Evolutionary conservation across 2,113 vertebrate species (phyloP).

Genomic region (Nibea albiflora): DNA sequence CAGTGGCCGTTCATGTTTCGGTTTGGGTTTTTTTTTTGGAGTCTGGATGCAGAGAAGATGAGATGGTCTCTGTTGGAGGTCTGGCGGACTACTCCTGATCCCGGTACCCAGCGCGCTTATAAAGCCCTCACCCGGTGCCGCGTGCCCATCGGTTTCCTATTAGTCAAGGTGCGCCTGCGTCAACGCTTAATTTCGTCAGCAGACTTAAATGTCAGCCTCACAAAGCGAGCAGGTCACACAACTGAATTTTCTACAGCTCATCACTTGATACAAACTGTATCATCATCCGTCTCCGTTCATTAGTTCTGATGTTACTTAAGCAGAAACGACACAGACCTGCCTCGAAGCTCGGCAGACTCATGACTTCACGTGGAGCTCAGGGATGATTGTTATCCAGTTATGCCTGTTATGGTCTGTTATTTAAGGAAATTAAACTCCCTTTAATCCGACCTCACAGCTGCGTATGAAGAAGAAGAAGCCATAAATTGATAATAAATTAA

Average conservation of each 20-base stretch:
- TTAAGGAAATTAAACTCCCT: too few relatives aligned
- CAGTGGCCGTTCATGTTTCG: conserved; percentile 78
- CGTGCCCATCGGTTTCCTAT: conserved; percentile 36
- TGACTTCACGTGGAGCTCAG: conserved; percentile 33
- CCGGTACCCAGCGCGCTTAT: conserved; percentile 38
- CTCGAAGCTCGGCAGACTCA: neutral
- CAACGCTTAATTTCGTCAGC: conserved; percentile 37
- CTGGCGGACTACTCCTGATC: neutral
- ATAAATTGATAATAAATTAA: too few relatives aligned
- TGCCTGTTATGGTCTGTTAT: neutral
- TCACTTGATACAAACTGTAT: conserved; percentile 30
- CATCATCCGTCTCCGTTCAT: neutral
- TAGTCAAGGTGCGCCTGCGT: conserved; percentile 39
- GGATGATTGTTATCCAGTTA: neutral
- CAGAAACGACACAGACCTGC: neutral
- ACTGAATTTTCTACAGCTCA: conserved; percentile 15
- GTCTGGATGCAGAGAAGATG: neutral
- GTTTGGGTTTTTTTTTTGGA: conserved; percentile 54
- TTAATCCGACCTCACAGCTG: too few relatives aligned
- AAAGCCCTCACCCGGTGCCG: neutral
- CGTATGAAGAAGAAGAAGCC: too few relatives aligned
- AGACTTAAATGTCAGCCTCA: conserved; percentile 27
- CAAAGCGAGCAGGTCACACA: neutral
- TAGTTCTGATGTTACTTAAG: conserved; percentile 11
- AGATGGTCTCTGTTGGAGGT: neutral